Conservation (phyloP, 2,888 invertebrate species). For the Pandemis heparana region DNA sequence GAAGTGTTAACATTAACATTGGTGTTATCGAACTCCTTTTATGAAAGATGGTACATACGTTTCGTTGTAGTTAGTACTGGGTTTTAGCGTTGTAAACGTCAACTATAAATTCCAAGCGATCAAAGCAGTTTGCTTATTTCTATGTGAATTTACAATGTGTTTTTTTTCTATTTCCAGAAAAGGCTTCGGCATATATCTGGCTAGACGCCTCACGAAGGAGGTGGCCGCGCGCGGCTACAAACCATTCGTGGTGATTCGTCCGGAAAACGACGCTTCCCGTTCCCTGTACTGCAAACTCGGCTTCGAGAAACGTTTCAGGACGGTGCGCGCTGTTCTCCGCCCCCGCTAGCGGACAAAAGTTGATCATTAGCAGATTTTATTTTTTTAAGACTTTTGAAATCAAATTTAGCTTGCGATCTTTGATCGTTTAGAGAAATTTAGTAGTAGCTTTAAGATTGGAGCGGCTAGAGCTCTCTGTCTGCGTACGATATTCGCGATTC, state of each 20-base stretch:
- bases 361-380: constrained; percentile 84
- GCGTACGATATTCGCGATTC: constrained; percentile 40
- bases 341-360: constrained; percentile 76
- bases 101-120: no score
- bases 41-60: no score
- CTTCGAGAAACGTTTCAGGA: constrained; percentile 92
- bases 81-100: no score
- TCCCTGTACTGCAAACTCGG: constrained; percentile 93
- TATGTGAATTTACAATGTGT: no score
- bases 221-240: constrained; percentile 91
- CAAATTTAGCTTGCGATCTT: constrained; percentile 83
- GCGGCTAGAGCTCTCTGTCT: constrained; percentile 80
- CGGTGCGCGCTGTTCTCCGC: constrained; percentile 91
- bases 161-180: constrained; percentile 64
- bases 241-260: constrained; percentile 94
- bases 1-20: no score
- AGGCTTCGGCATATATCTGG: constrained; percentile 91
- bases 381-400: constrained; percentile 85
- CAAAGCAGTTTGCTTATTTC: no score
- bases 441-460: constrained; percentile 55
- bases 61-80: no score
- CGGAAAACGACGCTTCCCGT: constrained; percentile 94
- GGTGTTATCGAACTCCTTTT: no score
- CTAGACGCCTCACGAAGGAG: constrained; percentile 87
- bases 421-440: constrained; percentile 66